Evolutionary conservation across 1,140 invertebrate genomes (phyloP).

Genomic region (Zaprionus gabonicus): DNA sequence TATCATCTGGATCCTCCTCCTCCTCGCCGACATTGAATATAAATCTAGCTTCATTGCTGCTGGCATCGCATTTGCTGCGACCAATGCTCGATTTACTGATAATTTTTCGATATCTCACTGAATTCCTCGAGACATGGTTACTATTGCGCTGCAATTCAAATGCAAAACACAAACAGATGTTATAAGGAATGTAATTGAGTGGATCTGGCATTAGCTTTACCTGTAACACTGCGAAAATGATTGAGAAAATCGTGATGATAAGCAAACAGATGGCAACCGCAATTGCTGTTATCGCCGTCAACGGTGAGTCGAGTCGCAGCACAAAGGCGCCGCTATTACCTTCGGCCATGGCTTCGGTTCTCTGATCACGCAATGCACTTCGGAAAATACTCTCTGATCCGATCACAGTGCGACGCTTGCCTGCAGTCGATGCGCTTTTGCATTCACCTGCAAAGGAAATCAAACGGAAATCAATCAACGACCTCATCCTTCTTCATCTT

Average conservation of each 20-base stretch:
- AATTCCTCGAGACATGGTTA: conserved; percentile 65
- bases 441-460: conserved; percentile 86
- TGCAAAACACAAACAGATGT: background rate
- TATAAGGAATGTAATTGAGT: background rate
- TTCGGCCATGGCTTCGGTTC: conserved; percentile 41
- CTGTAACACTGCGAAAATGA: conserved; percentile 89
- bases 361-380: conserved; percentile 22
- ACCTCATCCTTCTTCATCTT: background rate
- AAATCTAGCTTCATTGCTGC: conserved; percentile 61
- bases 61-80: conserved; percentile 23
- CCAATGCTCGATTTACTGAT: conserved; percentile 39
- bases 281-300: conserved; percentile 88
- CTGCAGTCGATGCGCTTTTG: conserved; percentile 89
- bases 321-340: conserved; percentile 81
- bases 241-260: conserved; percentile 88
- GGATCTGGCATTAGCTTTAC: conserved; percentile 80
- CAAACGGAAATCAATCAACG: background rate
- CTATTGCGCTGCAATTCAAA: conserved; percentile 58
- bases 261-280: conserved; percentile 88
- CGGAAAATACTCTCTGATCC: conserved; percentile 70
- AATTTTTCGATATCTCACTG: conserved; percentile 69
- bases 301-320: conserved; percentile 72
- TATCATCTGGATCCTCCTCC: conserved; percentile 63
- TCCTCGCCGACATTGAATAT: conserved; percentile 73
- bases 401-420: conserved; percentile 89